Evolutionary conservation across 2,113 vertebrate genomes (phyloP).

Genomic region (Bujurquina vittata): DNA sequence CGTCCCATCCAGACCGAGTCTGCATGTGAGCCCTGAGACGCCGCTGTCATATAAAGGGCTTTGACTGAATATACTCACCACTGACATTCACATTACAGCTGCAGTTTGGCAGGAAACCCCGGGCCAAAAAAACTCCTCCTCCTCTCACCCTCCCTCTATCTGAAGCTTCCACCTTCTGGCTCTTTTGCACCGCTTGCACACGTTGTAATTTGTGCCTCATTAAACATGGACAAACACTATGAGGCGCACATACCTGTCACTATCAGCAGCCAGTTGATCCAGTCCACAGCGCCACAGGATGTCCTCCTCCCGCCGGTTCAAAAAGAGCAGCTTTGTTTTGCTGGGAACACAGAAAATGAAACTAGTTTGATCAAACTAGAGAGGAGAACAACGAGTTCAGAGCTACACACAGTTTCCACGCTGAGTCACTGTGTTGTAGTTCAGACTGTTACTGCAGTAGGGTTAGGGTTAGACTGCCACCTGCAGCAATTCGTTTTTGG

Average conservation of each 20-base stretch:
- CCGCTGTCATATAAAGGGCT: no score
- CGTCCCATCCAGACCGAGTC: no score
- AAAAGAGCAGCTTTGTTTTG: slow-evolving; percentile 88
- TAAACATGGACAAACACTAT: neutral
- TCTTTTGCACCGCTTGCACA: no score
- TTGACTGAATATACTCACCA: no score
- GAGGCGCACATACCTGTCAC: slow-evolving; percentile 81
- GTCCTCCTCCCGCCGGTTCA: slow-evolving; percentile 91
- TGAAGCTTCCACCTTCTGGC: fast-evolving
- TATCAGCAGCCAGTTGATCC: slow-evolving; percentile 83
- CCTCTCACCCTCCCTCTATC: neutral
- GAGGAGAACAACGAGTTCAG: neutral
- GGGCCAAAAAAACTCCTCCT: neutral
- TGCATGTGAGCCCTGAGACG: no score
- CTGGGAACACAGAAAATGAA: slow-evolving; percentile 68
- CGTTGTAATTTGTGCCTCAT: no score
- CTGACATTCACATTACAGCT: neutral
- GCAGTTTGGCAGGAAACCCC: no score
- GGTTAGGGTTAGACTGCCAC: no score
- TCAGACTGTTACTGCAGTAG: no score
- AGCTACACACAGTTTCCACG: no score
- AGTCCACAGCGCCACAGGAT: slow-evolving; percentile 89
- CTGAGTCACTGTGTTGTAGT: no score
- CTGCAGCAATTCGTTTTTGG: no score
- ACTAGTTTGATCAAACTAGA: neutral